Evolutionary conservation across 2,888 invertebrate genomes (phyloP).

Genomic region (Lasioglossum oenotherae): DNA sequence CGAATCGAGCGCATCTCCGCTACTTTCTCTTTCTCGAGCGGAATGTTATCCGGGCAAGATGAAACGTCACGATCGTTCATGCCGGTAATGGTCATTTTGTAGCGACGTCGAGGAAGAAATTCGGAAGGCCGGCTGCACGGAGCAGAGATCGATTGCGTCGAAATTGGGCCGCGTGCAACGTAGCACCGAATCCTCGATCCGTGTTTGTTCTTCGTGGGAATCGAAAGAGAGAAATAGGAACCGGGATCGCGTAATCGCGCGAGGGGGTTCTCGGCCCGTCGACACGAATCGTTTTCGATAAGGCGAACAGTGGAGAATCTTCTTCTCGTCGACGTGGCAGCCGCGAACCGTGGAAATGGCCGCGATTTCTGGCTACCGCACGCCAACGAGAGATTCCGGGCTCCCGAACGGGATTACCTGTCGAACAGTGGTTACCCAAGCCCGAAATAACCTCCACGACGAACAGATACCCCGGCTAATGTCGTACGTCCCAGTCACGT

Average conservation of each 20-base stretch:
- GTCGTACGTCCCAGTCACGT: conserved; percentile 8
- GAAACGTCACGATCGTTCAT: conserved; percentile 31
- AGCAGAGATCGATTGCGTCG: conserved; percentile 54
- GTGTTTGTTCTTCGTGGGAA: conserved; percentile 49
- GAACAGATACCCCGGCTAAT: conserved; percentile 19
- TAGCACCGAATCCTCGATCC: conserved; percentile 23
- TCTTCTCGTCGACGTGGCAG: conserved; percentile 33
- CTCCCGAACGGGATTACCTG: conserved; percentile 42
- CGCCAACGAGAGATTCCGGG: conserved; percentile 12
- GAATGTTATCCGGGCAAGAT: conserved; percentile 7
- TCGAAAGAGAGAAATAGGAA: conserved; percentile 53
- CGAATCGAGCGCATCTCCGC: background rate
- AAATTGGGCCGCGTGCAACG: conserved; percentile 53
- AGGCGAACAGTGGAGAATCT: conserved; percentile 61
- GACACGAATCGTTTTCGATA: conserved; percentile 65
- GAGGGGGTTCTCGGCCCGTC: conserved; percentile 32
- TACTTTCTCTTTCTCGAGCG: conserved; percentile 47
- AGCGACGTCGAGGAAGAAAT: conserved; percentile 29
- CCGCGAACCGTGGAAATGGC: conserved; percentile 49
- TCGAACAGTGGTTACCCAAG: conserved; percentile 47
- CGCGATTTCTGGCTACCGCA: conserved; percentile 57
- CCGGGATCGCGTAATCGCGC: conserved; percentile 52
- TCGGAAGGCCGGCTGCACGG: conserved; percentile 11
- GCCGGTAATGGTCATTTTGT: conserved; percentile 41
- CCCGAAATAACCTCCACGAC: conserved; percentile 50